Conservation (phyloP, 2,797 vertebrate species). For the Tiaroga cobitis region DNA sequence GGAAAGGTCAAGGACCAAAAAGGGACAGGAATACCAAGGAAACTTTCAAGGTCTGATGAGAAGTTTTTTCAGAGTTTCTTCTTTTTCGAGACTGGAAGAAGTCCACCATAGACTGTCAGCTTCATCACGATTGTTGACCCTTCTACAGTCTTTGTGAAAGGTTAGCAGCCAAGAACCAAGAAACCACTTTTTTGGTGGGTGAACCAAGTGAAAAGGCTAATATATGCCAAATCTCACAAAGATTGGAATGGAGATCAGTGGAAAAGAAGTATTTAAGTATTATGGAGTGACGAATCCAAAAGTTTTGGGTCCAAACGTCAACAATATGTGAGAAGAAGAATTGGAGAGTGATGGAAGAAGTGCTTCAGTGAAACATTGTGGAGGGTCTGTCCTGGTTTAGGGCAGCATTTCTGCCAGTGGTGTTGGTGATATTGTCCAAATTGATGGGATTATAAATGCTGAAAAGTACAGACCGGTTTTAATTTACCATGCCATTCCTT, state of each 20-base stretch:
- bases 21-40: no score
- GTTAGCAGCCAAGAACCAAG: constrained; percentile 6
- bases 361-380: neutral
- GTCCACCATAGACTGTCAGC: neutral
- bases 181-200: neutral
- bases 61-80: no score
- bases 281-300: neutral
- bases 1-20: neutral
- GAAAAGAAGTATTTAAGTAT: neutral
- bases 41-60: no score
- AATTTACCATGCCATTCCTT: neutral
- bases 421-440: neutral
- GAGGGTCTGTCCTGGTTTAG: neutral
- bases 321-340: neutral
- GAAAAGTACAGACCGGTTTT: neutral
- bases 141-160: neutral
- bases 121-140: neutral
- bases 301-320: neutral
- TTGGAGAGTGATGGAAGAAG: neutral
- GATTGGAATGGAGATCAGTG: neutral
- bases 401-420: neutral
- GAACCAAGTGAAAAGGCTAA: neutral
- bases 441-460: neutral
- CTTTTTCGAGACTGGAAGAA: neutral
- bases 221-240: neutral